phyloP scores from a whole-genome alignment of 1,140 invertebrate genomes.

The Agrilus planipennis region DNA sequence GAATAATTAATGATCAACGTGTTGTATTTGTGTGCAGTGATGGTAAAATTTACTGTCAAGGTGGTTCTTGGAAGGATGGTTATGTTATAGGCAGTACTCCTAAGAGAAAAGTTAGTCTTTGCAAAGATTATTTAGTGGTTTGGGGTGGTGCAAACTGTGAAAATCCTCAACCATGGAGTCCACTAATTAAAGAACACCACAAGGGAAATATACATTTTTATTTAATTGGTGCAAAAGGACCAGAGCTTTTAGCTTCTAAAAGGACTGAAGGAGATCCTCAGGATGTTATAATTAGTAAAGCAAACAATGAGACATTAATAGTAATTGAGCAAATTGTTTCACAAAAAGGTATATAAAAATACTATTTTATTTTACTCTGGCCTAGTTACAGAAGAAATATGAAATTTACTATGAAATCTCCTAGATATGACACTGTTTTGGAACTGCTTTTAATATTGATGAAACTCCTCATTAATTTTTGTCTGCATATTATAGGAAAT shows the following conservation, averaged over 20 bases:
- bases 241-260: slow-evolving; percentile 28
- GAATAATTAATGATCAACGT: slow-evolving; percentile 33
- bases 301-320: slow-evolving; percentile 54
- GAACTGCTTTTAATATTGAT: too few relatives aligned
- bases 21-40: slow-evolving; percentile 30
- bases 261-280: slow-evolving; percentile 61
- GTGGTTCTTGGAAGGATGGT: slow-evolving; percentile 28
- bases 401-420: too few relatives aligned
- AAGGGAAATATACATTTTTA: slow-evolving; percentile 69
- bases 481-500: too few relatives aligned
- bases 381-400: too few relatives aligned
- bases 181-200: slow-evolving; percentile 63
- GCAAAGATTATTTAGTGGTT: slow-evolving; percentile 50
- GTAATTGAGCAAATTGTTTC: slow-evolving; percentile 67
- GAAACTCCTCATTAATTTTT: too few relatives aligned
- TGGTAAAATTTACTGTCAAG: slow-evolving; percentile 28
- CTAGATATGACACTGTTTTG: too few relatives aligned
- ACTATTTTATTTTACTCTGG: too few relatives aligned
- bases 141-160: slow-evolving; percentile 69
- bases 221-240: slow-evolving; percentile 26
- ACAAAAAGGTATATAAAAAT: slow-evolving; percentile 47
- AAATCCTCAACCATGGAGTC: slow-evolving; percentile 76
- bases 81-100: slow-evolving; percentile 30
- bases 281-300: slow-evolving; percentile 51
- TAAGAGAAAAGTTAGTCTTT: slow-evolving; percentile 20